Evolutionary conservation across 2,797 vertebrate species (phyloP).

Genomic region (Naso thynnoides): DNA sequence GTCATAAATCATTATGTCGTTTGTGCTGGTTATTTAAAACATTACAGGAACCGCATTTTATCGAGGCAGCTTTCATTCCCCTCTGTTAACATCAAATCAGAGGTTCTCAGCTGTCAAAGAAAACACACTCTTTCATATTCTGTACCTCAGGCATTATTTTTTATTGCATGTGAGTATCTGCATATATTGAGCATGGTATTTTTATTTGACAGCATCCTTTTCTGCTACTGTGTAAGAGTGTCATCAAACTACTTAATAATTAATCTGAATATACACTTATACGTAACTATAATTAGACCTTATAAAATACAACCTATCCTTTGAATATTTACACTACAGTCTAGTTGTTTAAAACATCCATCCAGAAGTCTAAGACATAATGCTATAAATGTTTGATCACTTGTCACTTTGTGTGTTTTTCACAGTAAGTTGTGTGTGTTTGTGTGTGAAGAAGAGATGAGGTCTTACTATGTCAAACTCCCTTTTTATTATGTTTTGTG

Average conservation of each 20-base stretch:
- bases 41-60: background rate
- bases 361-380: background rate
- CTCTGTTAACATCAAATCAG: conserved; percentile 7
- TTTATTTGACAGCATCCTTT: background rate
- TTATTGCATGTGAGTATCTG: background rate
- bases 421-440: background rate
- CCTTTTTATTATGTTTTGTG: conserved; percentile 27
- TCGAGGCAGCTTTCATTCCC: background rate
- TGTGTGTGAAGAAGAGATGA: background rate
- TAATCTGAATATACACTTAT: no score
- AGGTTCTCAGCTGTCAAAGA: background rate
- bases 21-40: conserved; percentile 11
- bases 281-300: no score
- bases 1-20: background rate
- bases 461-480: background rate
- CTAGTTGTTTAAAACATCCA: background rate
- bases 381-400: background rate
- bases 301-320: no score
- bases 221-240: no score
- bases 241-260: no score
- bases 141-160: background rate
- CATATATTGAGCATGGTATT: background rate
- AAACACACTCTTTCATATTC: background rate
- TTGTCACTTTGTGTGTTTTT: background rate
- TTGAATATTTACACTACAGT: background rate